A percentile compares a stretch with the other conserved stretches of the same genome.
These are phyloP conservation scores for Charadrius vociferus DNA, from an alignment of 2,113 vertebrate genomes.

Conservation along the genomic window DNA sequence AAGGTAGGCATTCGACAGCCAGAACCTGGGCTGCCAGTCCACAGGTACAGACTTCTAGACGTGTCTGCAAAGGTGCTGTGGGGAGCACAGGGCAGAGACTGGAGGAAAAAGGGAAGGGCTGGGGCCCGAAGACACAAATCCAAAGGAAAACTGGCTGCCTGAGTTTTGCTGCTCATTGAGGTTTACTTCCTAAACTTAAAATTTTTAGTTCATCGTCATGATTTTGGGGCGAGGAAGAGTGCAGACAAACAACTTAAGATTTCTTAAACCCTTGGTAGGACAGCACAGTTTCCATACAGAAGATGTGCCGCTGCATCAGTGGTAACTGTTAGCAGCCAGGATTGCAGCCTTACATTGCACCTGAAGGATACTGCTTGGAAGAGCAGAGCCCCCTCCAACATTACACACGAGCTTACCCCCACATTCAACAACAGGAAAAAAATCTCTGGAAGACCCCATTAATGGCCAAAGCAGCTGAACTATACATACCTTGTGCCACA, in stretches of 20 bases:
- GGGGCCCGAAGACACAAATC: neutral
- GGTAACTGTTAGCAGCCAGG: neutral
- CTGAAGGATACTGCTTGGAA: neutral
- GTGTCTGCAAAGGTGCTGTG: neutral
- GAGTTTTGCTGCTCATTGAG: neutral
- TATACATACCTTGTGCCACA: neutral
- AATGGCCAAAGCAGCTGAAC: neutral
- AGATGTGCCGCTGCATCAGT: neutral
- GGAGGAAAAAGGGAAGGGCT: neutral
- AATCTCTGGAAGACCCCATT: rapidly evolving
- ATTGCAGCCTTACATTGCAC: neutral
- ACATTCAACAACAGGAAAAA: too few relatives aligned
- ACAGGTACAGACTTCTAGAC: neutral
- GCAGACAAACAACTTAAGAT: too few relatives aligned
- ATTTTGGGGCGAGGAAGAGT: too few relatives aligned
- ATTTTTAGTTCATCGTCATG: too few relatives aligned
- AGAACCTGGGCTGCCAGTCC: neutral
- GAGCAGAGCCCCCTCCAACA: neutral
- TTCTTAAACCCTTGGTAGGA: too few relatives aligned
- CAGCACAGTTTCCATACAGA: too few relatives aligned
- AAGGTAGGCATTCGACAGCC: neutral
- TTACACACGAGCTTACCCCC: too few relatives aligned
- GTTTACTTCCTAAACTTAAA: neutral
- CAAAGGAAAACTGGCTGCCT: neutral
- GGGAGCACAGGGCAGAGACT: neutral